These are phyloP conservation scores for Vireo griseus DNA, from an alignment of 2,797 vertebrate species.

Conservation along the genomic window DNA sequence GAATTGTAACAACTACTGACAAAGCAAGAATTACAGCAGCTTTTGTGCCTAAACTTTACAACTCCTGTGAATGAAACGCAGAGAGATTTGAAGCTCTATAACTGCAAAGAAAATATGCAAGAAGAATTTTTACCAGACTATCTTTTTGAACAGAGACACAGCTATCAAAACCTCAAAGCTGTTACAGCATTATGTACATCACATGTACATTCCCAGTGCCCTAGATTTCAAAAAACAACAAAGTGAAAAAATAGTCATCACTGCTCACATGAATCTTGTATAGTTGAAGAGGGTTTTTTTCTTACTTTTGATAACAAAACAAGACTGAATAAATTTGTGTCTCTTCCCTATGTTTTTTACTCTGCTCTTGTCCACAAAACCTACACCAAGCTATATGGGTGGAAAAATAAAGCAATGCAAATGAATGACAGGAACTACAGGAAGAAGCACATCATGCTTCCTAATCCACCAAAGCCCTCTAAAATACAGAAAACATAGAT, in stretches of 20 bases:
- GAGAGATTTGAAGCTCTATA: background rate
- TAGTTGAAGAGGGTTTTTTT: background rate
- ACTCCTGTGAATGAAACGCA: background rate
- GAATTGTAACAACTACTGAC: background rate
- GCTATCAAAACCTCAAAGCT: background rate
- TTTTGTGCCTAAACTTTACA: background rate
- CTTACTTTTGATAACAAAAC: background rate
- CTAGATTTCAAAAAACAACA: background rate
- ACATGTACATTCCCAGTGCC: background rate
- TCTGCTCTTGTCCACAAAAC: background rate
- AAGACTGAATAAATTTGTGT: background rate
- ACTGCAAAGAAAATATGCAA: background rate
- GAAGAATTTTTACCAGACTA: background rate
- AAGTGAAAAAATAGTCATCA: background rate
- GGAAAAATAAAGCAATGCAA: background rate
- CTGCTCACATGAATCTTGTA: rapidly evolving
- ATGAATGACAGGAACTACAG: background rate
- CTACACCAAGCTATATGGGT: background rate
- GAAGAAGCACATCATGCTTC: background rate
- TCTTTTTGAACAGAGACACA: background rate
- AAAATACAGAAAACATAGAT: background rate
- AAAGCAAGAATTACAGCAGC: background rate
- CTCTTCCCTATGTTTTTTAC: background rate
- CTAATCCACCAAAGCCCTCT: background rate
- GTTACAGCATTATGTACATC: rapidly evolving